Conservation (phyloP, 2,888 invertebrate species). For the Microctonus aethiopoides region DNA sequence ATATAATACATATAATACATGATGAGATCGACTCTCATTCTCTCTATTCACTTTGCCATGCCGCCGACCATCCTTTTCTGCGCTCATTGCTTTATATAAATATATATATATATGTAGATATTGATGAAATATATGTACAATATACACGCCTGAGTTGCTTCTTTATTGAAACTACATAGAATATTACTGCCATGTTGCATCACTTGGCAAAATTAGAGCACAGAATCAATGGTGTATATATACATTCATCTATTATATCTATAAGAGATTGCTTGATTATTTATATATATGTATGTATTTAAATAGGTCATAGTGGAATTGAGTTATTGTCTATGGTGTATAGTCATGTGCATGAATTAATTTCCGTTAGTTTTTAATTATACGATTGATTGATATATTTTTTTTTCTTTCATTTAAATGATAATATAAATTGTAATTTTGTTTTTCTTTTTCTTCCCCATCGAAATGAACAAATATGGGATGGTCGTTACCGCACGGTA, state of each 20-base stretch:
- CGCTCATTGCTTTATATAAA: background rate
- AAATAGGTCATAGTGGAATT: slow-evolving; percentile 9
- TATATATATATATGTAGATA: background rate
- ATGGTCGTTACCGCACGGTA: background rate
- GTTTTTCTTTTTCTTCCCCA: too few species aligned
- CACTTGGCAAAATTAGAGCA: slow-evolving; percentile 25
- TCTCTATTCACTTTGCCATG: background rate
- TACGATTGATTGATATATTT: background rate
- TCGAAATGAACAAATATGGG: background rate
- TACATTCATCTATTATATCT: background rate
- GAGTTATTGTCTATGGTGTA: background rate
- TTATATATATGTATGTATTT: too few species aligned
- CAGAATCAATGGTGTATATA: background rate
- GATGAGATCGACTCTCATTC: slow-evolving; percentile 26
- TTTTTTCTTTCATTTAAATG: background rate
- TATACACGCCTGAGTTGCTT: slow-evolving; percentile 2
- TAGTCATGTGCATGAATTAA: background rate
- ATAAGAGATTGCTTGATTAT: slow-evolving; percentile 12
- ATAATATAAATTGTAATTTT: background rate
- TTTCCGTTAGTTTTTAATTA: background rate
- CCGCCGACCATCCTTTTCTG: slow-evolving; percentile 1
- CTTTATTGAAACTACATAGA: too few species aligned
- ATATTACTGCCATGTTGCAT: background rate
- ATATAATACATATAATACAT: too few species aligned
- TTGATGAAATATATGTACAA: background rate